A percentile compares a stretch with the other conserved stretches of the same genome.
These are phyloP conservation scores for Hanleya hanleyi DNA, from an alignment of 2,888 invertebrate species.

Conservation along the genomic window DNA sequence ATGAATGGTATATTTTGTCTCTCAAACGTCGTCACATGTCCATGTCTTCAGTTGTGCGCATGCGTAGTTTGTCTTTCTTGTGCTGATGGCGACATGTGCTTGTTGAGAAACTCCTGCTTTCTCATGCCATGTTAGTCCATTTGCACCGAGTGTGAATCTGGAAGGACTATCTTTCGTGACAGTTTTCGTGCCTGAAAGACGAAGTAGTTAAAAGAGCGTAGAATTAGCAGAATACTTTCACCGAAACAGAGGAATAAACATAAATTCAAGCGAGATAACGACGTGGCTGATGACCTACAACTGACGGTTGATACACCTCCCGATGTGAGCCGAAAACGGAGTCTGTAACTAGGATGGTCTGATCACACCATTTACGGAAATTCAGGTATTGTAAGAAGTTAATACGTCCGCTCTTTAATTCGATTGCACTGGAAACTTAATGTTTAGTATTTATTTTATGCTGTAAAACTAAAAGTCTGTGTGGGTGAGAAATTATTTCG, in stretches of 20 bases:
- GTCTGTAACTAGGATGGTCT: too few species aligned
- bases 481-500: too few species aligned
- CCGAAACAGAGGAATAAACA: neutral
- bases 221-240: neutral
- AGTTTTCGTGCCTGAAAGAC: neutral
- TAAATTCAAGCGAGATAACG: neutral
- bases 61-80: slow-evolving; percentile 51
- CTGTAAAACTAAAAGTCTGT: too few species aligned
- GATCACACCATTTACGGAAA: neutral
- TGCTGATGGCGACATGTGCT: slow-evolving; percentile 70
- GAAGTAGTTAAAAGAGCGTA: neutral
- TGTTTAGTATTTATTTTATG: too few species aligned
- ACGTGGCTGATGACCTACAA: slow-evolving; percentile 26
- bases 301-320: neutral
- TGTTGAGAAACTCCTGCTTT: slow-evolving; percentile 38
- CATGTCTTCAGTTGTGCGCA: too few species aligned
- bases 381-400: neutral
- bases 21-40: too few species aligned
- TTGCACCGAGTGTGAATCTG: slow-evolving; percentile 20
- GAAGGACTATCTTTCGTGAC: neutral
- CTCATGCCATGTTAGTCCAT: slow-evolving; percentile 44
- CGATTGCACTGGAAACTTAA: too few species aligned
- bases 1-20: too few species aligned
- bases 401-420: too few species aligned
- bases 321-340: too few species aligned